A percentile compares a stretch with the other conserved stretches of the same genome.
Evolutionary conservation across 2,113 vertebrate species (phyloP).

Genomic region (Perognathus longimembris): DNA sequence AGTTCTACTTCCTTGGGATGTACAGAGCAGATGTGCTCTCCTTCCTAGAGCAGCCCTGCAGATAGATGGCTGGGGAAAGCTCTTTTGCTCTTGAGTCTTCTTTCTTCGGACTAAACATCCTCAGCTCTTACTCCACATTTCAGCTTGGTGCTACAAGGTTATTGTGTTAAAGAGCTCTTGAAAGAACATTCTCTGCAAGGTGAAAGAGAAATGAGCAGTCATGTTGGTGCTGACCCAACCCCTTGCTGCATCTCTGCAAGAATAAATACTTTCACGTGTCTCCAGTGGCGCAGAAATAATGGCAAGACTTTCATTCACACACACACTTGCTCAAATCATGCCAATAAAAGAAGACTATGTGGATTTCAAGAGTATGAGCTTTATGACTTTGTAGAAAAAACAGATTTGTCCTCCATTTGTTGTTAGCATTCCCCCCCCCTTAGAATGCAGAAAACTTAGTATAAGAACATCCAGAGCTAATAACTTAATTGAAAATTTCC

Average conservation of each 20-base stretch:
- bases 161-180: constrained; percentile 21
- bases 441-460: not conserved
- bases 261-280: constrained; percentile 40
- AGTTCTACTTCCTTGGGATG: not conserved
- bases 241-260: constrained; percentile 17
- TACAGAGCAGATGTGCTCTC: not conserved
- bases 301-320: not conserved
- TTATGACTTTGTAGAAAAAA: constrained; percentile 33
- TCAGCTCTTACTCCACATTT: not conserved
- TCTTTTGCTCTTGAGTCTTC: not conserved
- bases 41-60: not conserved
- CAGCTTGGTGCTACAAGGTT: not conserved
- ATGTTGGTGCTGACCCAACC: not conserved
- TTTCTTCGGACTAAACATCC: not conserved
- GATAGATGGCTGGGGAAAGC: not conserved
- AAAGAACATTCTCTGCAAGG: constrained; percentile 50
- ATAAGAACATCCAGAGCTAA: not conserved
- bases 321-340: not conserved
- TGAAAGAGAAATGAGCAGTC: constrained; percentile 42
- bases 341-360: not conserved
- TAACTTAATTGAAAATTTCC: not conserved
- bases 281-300: constrained; percentile 53
- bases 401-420: not conserved
- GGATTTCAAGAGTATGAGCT: not conserved
- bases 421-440: not conserved